Conservation (phyloP, 1,140 invertebrate species). For the Vollenhovia emeryi region DNA sequence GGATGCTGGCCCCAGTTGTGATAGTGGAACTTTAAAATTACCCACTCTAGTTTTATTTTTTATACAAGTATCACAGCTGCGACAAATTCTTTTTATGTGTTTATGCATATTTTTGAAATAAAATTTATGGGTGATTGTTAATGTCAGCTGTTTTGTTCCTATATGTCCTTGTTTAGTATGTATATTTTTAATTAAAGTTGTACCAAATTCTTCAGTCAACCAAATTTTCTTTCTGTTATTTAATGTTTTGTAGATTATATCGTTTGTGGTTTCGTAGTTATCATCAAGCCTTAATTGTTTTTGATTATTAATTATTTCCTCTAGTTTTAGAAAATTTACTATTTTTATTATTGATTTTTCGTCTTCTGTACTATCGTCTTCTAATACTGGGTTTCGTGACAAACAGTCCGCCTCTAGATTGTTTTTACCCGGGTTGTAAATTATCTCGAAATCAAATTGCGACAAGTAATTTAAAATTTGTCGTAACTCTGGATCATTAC, state of each 20-base stretch:
- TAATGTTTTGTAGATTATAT: conserved; percentile 31
- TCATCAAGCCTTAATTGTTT: conserved; percentile 10
- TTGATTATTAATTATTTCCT: conserved; percentile 35
- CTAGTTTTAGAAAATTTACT: neutral
- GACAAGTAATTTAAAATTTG: conserved; percentile 42
- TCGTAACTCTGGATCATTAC: neutral
- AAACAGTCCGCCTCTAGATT: conserved; percentile 43
- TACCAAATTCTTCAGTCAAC: conserved; percentile 52
- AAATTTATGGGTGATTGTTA: too few relatives aligned
- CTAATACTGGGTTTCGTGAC: conserved; percentile 26
- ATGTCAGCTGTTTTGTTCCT: too few relatives aligned
- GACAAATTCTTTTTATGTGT: too few relatives aligned
- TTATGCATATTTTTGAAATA: too few relatives aligned
- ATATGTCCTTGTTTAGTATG: too few relatives aligned
- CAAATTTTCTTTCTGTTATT: conserved; percentile 54
- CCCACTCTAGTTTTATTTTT: too few relatives aligned
- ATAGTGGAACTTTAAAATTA: too few relatives aligned
- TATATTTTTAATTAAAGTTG: neutral
- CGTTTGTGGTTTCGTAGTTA: neutral
- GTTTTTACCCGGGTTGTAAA: conserved; percentile 39
- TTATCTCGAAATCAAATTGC: conserved; percentile 37
- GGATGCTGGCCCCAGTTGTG: too few relatives aligned
- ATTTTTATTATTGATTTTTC: neutral
- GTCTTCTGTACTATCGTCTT: too few relatives aligned
- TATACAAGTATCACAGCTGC: too few relatives aligned